Base-by-base conservation (phyloP, 2,797 vertebrate species). In the Hippopotamyrus pictus region DNA sequence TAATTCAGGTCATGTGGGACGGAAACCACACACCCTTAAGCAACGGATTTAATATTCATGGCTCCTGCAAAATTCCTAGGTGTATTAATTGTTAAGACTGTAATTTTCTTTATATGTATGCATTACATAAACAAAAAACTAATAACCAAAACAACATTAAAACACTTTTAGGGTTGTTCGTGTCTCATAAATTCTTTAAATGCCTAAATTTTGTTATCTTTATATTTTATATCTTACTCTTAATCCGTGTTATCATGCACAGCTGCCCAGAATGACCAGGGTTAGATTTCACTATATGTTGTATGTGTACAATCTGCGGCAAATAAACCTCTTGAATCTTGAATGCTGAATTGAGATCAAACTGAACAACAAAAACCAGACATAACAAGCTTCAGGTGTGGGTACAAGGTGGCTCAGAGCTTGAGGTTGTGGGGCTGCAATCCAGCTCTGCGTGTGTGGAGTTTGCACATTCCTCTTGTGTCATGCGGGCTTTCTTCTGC, bases 41-140 rank as follows among this genome's bases (percentile, higher is more conserved):
- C 76, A 82, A 82, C 46, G 41, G 44, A 46, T 82, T 82, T 82
- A 82, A 82, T 82, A 82, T 82, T 82, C 76, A 82, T 82, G 37
- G 37, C 76, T 82, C 41, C 33, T 73, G 69, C 33, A 73, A 73
- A 73, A 73, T 73, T 73, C 69, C 29, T 73, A 82, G 76, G 76
- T 82, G 41, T 82, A 82, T 82, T 82, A n/a, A 82, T 82, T 82
- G 76, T 73, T 6, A 17, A 73, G 69, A 73, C 69, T 73, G 76
- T 82, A 82, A 82, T 82, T 44, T 82, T 82, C 41, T 46, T 82
- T 82, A 82, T 14, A 46, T 22, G 76, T 44, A 82, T 82, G 19
- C 17, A 17, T 82, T n/a, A 82, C 76, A 44, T 82, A 82, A 82
- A 46, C 41, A 82, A 82, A 46, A 46, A 46, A 4, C 33, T 37